These are phyloP conservation scores for Cichladusa arquata DNA, from an alignment of 2,113 vertebrate genomes.

Conservation along the genomic window DNA sequence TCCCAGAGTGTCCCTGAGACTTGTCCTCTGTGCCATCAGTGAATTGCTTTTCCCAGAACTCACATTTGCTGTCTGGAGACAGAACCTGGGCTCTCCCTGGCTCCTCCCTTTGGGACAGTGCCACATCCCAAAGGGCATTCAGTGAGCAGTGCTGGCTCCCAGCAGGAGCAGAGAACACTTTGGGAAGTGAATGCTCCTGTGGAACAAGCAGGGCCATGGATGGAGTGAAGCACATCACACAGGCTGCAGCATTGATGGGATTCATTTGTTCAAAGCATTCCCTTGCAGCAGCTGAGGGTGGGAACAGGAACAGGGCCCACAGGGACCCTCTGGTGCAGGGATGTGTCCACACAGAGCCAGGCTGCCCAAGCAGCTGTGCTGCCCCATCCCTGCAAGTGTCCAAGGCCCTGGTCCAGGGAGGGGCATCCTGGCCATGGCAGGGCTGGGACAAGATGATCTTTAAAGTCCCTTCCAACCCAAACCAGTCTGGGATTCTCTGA, in stretches of 20 bases:
- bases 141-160: background rate
- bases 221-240: background rate
- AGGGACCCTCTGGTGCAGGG: background rate
- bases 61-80: background rate
- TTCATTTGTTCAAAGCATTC: background rate
- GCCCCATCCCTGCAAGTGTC: background rate
- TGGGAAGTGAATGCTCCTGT: background rate
- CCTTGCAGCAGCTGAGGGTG: background rate
- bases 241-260: background rate
- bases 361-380: background rate
- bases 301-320: background rate
- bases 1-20: background rate
- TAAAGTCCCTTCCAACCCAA: background rate
- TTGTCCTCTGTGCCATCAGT: background rate
- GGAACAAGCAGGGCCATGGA: background rate
- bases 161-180: background rate
- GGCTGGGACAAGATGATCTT: background rate
- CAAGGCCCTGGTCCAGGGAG: background rate
- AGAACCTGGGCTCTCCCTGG: background rate
- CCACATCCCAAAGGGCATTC: background rate
- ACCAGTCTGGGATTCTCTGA: background rate
- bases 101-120: background rate
- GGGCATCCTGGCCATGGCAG: background rate
- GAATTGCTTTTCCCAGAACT: background rate
- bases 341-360: background rate